These are phyloP conservation scores for Pycnonotus jocosus DNA, from an alignment of 2,113 vertebrate genomes.

Conservation along the genomic window DNA sequence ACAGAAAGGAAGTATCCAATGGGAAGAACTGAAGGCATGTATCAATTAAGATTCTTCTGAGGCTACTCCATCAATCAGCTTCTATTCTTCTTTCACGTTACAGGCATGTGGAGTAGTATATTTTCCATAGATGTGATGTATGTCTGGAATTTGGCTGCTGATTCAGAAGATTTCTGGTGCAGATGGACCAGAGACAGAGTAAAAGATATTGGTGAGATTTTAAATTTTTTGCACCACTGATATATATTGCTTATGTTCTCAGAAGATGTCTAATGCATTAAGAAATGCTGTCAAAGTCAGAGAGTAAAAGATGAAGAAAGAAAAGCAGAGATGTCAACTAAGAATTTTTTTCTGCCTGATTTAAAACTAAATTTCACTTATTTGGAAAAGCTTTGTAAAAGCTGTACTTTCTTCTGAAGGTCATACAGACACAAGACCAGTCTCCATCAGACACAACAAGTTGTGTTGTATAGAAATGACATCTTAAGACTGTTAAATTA, in stretches of 20 bases:
- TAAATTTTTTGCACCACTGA: fast-evolving
- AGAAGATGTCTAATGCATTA: neutral
- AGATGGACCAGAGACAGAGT: constrained; percentile 74
- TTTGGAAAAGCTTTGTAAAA: neutral
- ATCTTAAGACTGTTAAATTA: neutral
- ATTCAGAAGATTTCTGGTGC: constrained; percentile 75
- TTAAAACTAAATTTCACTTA: neutral
- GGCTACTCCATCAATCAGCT: neutral
- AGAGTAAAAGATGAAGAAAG: neutral
- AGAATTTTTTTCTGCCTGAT: neutral
- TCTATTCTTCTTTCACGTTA: neutral
- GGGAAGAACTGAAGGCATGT: neutral
- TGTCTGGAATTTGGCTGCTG: constrained; percentile 71
- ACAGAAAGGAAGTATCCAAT: neutral
- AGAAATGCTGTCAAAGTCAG: neutral
- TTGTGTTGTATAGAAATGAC: neutral
- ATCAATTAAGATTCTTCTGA: constrained; percentile 28
- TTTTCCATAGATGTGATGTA: constrained; percentile 79
- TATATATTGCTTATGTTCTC: neutral
- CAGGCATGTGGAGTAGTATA: constrained; percentile 81
- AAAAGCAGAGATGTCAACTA: neutral
- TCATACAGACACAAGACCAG: neutral
- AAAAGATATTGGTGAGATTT: constrained; percentile 72
- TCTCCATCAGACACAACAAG: neutral
- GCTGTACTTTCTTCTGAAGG: neutral